Percentiles rank a stretch among this genome's conserved stretches.
These are phyloP conservation scores for Pampusana beccarii DNA, from an alignment of 2,113 vertebrate genomes.

Conservation along the genomic window DNA sequence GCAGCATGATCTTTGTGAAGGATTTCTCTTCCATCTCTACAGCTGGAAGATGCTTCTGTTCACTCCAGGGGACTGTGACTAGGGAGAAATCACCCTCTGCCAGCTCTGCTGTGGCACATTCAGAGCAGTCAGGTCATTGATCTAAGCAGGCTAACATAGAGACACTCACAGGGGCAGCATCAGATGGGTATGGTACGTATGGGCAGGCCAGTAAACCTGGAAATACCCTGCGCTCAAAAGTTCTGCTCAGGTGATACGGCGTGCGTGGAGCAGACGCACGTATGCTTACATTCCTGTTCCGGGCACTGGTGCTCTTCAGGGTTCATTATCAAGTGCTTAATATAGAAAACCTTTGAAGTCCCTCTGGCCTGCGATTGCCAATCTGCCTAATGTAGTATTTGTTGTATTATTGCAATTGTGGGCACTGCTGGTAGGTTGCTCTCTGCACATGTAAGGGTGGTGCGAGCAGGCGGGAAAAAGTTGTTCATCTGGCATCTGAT, in stretches of 20 bases:
- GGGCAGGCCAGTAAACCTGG: neutral
- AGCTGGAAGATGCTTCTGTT: neutral
- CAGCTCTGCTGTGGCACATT: neutral
- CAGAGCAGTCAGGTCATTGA: neutral
- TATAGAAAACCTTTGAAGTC: neutral
- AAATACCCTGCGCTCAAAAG: neutral
- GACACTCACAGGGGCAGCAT: neutral
- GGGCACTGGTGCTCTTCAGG: neutral
- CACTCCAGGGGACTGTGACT: neutral
- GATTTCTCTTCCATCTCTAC: neutral
- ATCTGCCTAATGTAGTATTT: neutral
- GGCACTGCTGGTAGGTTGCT: neutral
- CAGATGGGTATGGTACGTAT: neutral
- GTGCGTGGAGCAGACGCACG: fast-evolving
- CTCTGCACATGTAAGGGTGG: neutral
- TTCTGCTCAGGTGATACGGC: neutral
- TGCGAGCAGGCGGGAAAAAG: neutral
- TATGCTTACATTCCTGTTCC: neutral
- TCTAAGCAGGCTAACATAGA: neutral
- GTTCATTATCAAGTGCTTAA: neutral
- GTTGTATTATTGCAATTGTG: neutral
- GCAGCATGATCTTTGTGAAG: neutral
- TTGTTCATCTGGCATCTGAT: neutral
- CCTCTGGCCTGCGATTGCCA: neutral
- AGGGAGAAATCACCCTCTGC: neutral